Percentiles rank a stretch among this genome's conserved stretches.
Evolutionary conservation across 2,888 invertebrate genomes (phyloP).

Genomic region (Amblyjoppa fuscipennis): DNA sequence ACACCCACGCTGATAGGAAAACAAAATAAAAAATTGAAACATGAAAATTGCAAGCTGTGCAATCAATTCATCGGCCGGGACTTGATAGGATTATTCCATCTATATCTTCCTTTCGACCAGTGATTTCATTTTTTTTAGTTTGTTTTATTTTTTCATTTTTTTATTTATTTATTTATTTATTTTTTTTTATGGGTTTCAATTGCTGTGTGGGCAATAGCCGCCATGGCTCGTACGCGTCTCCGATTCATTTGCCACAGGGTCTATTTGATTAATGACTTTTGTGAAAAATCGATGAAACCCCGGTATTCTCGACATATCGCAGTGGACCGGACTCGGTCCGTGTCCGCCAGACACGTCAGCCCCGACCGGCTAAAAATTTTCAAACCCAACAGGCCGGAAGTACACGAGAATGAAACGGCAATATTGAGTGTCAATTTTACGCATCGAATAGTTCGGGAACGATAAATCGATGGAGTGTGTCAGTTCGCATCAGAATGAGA

Average conservation of each 20-base stretch:
- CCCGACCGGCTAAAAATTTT: not conserved
- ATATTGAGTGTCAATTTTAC: conserved; percentile 13
- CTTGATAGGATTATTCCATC: conserved; percentile 51
- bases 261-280: conserved; percentile 48
- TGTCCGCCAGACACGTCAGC: not conserved
- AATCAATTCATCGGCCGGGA: conserved; percentile 55
- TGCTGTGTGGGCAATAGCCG: conserved; percentile 8
- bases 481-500: not conserved
- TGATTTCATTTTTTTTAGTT: conserved; percentile 37
- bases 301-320: not conserved
- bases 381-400: conserved; percentile 4
- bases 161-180: conserved; percentile 1
- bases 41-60: conserved; percentile 46
- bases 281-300: conserved; percentile 17
- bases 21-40: conserved; percentile 30
- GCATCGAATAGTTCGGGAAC: not conserved
- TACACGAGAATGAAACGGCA: not conserved
- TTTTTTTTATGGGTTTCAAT: not conserved
- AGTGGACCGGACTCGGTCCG: not conserved
- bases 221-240: conserved; percentile 1
- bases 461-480: not conserved
- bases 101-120: conserved; percentile 23
- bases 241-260: conserved; percentile 39
- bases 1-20: conserved; percentile 4
- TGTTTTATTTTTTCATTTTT: conserved; percentile 15